Conservation (phyloP, 2,797 vertebrate species). For the Xiphophorus birchmanni region DNA sequence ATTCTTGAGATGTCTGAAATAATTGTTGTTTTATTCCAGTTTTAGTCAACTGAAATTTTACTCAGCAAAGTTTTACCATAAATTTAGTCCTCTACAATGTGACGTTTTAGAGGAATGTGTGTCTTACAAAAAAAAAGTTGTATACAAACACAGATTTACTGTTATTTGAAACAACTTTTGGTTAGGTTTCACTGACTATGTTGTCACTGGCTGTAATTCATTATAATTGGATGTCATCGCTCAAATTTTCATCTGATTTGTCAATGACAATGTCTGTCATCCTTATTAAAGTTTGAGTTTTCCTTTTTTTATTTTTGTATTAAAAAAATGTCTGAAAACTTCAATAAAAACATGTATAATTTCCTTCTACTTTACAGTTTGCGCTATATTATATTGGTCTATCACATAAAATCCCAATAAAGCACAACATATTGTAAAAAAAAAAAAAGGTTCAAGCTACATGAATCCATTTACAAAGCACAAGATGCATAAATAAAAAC, state of each 20-base stretch:
- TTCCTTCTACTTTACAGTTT: neutral
- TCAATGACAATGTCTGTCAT: neutral
- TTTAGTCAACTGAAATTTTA: neutral
- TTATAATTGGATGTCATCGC: neutral
- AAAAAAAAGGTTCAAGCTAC: neutral
- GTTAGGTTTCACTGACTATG: neutral
- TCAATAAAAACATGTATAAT: neutral
- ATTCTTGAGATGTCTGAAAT: neutral
- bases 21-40: neutral
- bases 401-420: neutral
- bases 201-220: neutral
- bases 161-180: neutral
- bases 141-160: neutral
- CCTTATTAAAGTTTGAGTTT: neutral
- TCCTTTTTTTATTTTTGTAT: neutral
- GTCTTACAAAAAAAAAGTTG: neutral
- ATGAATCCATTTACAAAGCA: neutral
- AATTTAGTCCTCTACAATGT: neutral
- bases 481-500: conserved; percentile 18
- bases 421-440: neutral
- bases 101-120: neutral
- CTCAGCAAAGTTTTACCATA: neutral
- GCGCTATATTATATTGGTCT: neutral
- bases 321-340: too few relatives aligned
- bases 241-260: neutral